Evolutionary conservation across 2,797 vertebrate genomes (phyloP).

Genomic region (Dromococcyx pavoninus): DNA sequence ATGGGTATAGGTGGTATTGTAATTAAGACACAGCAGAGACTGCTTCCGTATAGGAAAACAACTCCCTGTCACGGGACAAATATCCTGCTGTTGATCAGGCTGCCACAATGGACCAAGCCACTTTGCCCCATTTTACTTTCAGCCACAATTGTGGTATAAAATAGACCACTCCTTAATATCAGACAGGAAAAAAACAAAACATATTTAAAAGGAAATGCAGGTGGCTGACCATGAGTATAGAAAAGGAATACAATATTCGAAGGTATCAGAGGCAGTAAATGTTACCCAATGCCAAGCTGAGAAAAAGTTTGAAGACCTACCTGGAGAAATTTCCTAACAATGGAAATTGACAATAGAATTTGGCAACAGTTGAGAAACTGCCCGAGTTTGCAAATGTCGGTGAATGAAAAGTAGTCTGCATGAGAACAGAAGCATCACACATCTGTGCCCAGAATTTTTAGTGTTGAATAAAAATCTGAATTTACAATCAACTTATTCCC

Average conservation of each 20-base stretch:
- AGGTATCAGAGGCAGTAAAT: not conserved
- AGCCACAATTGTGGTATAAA: not conserved
- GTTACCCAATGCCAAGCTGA: not conserved
- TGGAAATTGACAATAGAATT: not conserved
- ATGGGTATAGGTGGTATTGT: constrained; percentile 8
- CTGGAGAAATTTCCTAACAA: not conserved
- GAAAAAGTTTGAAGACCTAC: not conserved
- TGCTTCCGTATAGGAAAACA: constrained; percentile 30
- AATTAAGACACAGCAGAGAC: constrained; percentile 12
- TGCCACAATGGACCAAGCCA: not conserved
- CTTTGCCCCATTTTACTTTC: not conserved
- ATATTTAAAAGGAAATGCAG: not conserved
- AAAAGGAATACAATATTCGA: not conserved
- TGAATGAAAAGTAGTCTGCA: not conserved
- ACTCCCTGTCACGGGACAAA: constrained; percentile 20
- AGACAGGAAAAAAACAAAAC: constrained; percentile 27
- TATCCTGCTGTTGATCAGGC: not conserved
- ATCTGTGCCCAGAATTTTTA: not conserved
- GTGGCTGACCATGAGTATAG: not conserved
- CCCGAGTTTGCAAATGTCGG: not conserved
- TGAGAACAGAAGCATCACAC: not conserved
- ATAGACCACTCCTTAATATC: not conserved
- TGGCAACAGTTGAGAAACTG: not conserved
- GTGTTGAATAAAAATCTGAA: not conserved
- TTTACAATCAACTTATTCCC: not conserved